Conservation (phyloP, 2,888 invertebrate genomes). For the Lasioglossum morio region DNA sequence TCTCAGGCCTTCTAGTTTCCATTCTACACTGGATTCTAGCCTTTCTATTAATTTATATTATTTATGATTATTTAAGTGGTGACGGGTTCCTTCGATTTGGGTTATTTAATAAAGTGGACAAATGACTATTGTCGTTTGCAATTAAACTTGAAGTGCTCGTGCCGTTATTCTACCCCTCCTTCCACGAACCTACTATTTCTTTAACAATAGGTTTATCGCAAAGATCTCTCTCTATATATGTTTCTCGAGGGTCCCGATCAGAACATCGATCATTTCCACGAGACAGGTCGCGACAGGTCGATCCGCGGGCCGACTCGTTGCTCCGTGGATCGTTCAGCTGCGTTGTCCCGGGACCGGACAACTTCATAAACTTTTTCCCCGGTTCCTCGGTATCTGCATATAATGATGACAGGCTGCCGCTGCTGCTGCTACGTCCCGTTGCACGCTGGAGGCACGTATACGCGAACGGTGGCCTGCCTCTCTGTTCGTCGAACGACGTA, state of each 20-base stretch:
- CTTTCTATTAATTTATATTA: no score
- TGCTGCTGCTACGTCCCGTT: conserved; percentile 22
- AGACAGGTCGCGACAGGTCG: conserved; percentile 1
- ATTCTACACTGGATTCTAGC: no score
- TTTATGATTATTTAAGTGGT: no score
- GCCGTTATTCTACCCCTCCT: no score
- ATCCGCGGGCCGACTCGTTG: conserved; percentile 1
- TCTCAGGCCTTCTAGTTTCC: no score
- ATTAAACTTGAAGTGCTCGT: no score
- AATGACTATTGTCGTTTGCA: no score
- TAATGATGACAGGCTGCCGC: conserved; percentile 59
- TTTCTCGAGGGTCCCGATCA: background rate
- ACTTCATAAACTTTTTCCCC: conserved; percentile 59
- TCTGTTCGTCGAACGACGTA: conserved; percentile 64
- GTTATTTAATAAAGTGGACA: no score
- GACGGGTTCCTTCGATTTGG: no score
- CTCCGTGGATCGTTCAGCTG: conserved; percentile 39
- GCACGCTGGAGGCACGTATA: conserved; percentile 32
- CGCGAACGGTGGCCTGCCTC: conserved; percentile 54
- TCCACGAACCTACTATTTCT: no score
- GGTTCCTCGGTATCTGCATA: conserved; percentile 55
- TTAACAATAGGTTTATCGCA: no score
- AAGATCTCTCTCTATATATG: background rate
- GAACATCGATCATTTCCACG: conserved; percentile 2
- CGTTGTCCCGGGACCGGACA: conserved; percentile 23